Base-by-base conservation (phyloP, 92 coral and sea anemone genomes). In the Anthopleura xanthogrammica region DNA sequence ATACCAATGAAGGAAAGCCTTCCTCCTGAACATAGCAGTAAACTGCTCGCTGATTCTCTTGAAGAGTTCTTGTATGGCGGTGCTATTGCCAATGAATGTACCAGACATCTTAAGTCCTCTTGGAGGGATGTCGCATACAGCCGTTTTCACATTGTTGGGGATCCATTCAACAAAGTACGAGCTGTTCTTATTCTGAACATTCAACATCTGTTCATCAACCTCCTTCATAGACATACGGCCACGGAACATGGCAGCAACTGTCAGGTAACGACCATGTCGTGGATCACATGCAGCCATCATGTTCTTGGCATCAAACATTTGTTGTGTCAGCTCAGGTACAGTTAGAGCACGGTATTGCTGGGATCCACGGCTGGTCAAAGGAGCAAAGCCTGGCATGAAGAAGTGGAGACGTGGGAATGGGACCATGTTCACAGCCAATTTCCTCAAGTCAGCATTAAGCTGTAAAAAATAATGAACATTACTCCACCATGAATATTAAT, bases 1-100 rank as follows among this genome's bases (percentile, higher is more conserved):
- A 90, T 95, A 95, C 98, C 97, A 94, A 92, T 94, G 98, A 83
- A 94, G 86, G 96, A 94, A 94, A 82, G 98, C 98, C 89, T 94
- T 94, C 17, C 98, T 82, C 89, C 95, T 92, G 90, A 92, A 94
- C 98, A 94, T 94, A 86, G 98, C 98, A 41, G 98, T 90, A 80
- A 94, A 94, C 86, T 94, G 98, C 85, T 94, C 98, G 43, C 98
- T 91, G 89, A 94, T 92, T 79, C 98, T 93, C 89, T 94, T 94
- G 91, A 94, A 94, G 58, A 94, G 88, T 81, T 94, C 98, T 79
- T 94, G 98, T 90, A 94, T 94, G 85, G 96, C 95, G 23, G 98
- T 94, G 89, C 94, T 94, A 88, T 94, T 94, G 29, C 98, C 98
- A 76, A 95, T 52, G 41, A 91, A 91, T 14, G 94, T 91, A 7